A percentile compares a stretch with the other conserved stretches of the same genome.
phyloP scores from a whole-genome alignment of 2,888 invertebrate genomes.

The Ornithoptera alexandrae region DNA sequence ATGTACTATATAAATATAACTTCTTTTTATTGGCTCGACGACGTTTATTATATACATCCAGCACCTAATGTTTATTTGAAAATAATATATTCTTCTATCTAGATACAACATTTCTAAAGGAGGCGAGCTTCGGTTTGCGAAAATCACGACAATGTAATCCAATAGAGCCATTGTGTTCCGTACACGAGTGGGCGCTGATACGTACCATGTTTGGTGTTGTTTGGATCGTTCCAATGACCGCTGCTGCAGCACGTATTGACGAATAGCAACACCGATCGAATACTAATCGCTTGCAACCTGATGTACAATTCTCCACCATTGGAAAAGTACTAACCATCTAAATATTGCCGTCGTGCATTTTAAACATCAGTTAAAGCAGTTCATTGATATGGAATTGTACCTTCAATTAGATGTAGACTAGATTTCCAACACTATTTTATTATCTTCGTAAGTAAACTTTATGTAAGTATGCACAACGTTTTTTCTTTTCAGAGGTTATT shows the following conservation, averaged over 20 bases:
- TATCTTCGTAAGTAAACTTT: too few species aligned
- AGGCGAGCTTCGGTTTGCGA: slow-evolving; percentile 2
- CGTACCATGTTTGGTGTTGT: slow-evolving; percentile 15
- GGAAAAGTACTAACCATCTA: slow-evolving; percentile 31
- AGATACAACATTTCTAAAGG: slow-evolving; percentile 2
- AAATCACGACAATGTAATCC: slow-evolving; percentile 14
- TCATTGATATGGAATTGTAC: not conserved
- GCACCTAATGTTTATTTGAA: not conserved
- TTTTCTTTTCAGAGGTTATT: too few species aligned
- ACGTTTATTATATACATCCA: too few species aligned
- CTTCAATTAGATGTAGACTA: not conserved
- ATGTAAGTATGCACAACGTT: too few species aligned
- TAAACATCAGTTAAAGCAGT: not conserved
- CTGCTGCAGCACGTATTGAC: slow-evolving; percentile 22
- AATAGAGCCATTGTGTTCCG: slow-evolving; percentile 21
- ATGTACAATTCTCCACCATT: slow-evolving; percentile 5
- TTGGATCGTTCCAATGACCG: slow-evolving; percentile 12
- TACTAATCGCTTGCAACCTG: slow-evolving; percentile 16
- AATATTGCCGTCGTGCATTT: not conserved
- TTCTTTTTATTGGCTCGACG: too few species aligned
- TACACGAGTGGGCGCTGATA: slow-evolving; percentile 22
- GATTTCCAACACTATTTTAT: too few species aligned
- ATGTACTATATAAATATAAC: not conserved
- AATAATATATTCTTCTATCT: not conserved
- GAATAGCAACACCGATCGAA: slow-evolving; percentile 24